phyloP scores from a whole-genome alignment of 2,113 vertebrate genomes.

The Zosterops japonicus region DNA sequence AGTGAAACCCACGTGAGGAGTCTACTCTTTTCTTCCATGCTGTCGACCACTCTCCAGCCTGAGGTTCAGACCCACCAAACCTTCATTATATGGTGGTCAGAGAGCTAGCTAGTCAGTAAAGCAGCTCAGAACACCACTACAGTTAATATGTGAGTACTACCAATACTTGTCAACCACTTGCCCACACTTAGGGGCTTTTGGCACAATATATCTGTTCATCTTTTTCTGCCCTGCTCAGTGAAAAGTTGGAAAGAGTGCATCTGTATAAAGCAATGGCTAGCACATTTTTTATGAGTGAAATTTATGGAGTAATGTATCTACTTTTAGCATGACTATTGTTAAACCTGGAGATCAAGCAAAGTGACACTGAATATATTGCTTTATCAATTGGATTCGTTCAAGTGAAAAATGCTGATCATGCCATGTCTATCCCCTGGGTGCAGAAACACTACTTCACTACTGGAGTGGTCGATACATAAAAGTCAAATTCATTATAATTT shows the following conservation, averaged over 20 bases:
- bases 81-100: no score
- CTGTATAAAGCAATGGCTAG: slow-evolving; percentile 75
- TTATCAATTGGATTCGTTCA: slow-evolving; percentile 85
- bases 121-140: no score
- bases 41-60: no score
- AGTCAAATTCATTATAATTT: slow-evolving; percentile 90
- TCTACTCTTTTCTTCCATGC: no score
- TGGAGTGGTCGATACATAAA: slow-evolving; percentile 83
- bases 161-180: neutral
- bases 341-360: slow-evolving; percentile 83
- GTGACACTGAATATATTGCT: slow-evolving; percentile 85
- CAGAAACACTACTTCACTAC: slow-evolving; percentile 83
- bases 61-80: no score
- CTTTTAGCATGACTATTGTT: slow-evolving; percentile 86
- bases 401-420: slow-evolving; percentile 88
- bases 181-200: slow-evolving; percentile 13
- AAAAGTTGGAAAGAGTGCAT: slow-evolving; percentile 70
- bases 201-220: slow-evolving; percentile 22
- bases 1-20: no score
- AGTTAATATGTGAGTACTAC: neutral
- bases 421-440: slow-evolving; percentile 79
- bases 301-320: slow-evolving; percentile 83
- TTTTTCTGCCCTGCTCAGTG: slow-evolving; percentile 63
- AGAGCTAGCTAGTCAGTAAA: no score
- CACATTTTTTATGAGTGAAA: slow-evolving; percentile 80